phyloP scores from a whole-genome alignment of 2,888 invertebrate species.

The Cephus runcator region DNA sequence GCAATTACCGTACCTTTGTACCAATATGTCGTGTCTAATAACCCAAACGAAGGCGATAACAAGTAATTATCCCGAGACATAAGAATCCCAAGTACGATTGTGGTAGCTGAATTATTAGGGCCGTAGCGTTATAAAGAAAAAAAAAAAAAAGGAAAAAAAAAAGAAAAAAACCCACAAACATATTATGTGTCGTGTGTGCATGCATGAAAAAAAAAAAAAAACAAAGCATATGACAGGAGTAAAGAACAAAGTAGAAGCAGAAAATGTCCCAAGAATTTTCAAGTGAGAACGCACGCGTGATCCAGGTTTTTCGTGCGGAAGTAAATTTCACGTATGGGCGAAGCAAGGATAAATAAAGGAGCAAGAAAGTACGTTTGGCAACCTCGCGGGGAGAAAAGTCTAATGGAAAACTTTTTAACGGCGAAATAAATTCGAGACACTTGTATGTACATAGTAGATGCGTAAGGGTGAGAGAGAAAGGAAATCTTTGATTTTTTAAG shows the following conservation, averaged over 20 bases:
- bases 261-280: not conserved
- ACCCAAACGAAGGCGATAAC: constrained; percentile 20
- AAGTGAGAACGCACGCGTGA: not conserved
- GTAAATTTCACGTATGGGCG: not conserved
- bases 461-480: not conserved
- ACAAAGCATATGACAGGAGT: constrained; percentile 14
- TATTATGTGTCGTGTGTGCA: constrained; percentile 32
- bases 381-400: not conserved
- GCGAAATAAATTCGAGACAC: not conserved
- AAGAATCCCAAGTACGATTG: constrained; percentile 27
- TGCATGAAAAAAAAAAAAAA: constrained; percentile 16
- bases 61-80: constrained; percentile 2
- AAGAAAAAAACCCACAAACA: constrained; percentile 9
- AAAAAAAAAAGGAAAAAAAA: constrained; percentile 13
- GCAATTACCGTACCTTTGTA: constrained; percentile 54
- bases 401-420: not conserved
- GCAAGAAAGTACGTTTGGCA: too few species aligned
- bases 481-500: not conserved
- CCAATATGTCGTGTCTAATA: constrained; percentile 36
- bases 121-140: constrained; percentile 27
- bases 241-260: constrained; percentile 9
- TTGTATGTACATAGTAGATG: constrained; percentile 14
- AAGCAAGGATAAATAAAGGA: not conserved
- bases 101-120: constrained; percentile 24
- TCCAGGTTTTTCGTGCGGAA: not conserved